Evolutionary conservation across 2,888 invertebrate species (phyloP).

Genomic region (Lasioglossum zephyrum): DNA sequence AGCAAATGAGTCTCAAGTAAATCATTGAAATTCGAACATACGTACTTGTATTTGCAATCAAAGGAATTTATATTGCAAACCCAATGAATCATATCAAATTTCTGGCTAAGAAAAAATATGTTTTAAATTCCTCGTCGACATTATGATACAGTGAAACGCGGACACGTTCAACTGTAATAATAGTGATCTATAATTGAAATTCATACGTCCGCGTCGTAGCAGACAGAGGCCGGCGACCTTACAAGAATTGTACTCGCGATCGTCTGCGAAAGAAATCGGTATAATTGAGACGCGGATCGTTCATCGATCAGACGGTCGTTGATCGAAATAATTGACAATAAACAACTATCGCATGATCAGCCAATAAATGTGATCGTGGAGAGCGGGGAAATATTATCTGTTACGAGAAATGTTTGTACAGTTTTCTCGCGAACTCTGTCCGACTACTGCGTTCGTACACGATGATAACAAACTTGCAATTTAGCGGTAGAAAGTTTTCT

Average conservation of each 20-base stretch:
- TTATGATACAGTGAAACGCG: neutral
- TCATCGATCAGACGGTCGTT: neutral
- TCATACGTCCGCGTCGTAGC: neutral
- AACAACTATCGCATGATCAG: conserved; percentile 21
- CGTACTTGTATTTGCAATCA: too few species aligned
- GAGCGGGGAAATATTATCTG: conserved; percentile 7
- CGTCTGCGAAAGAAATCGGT: neutral
- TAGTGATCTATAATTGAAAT: neutral
- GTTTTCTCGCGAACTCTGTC: conserved; percentile 14
- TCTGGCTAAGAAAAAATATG: neutral
- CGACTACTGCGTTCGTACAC: conserved; percentile 23
- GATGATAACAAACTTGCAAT: conserved; percentile 35
- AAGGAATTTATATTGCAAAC: too few species aligned
- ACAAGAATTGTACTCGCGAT: neutral
- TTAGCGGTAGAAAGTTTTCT: conserved; percentile 41
- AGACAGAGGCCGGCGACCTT: neutral
- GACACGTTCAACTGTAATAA: neutral
- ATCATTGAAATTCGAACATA: too few species aligned
- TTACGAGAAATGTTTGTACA: conserved; percentile 26
- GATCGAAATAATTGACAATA: conserved; percentile 19
- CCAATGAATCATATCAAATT: neutral
- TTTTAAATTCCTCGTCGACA: neutral
- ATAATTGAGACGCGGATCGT: neutral
- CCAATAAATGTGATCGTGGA: conserved; percentile 2
- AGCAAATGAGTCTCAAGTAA: too few species aligned